phyloP scores from a whole-genome alignment of 2,113 vertebrate species.

The Copsychus sechellarum region DNA sequence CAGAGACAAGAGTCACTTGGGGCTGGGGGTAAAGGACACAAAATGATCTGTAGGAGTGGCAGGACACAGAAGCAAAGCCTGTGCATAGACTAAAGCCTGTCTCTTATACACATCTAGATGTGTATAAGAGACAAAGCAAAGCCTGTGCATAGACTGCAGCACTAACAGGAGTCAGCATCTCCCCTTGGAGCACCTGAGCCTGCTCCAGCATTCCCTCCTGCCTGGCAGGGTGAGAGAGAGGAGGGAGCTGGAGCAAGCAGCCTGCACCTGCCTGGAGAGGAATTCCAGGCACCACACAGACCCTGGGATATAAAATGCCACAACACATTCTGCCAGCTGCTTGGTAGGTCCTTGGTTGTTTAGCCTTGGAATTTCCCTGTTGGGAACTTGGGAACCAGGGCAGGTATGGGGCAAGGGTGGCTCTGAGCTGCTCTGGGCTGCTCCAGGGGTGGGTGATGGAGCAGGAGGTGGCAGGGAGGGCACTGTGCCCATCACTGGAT shows the following conservation, averaged over 20 bases:
- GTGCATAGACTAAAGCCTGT: fast-evolving
- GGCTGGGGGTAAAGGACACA: neutral
- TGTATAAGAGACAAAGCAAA: too few relatives aligned
- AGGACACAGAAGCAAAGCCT: neutral
- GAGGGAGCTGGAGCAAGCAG: neutral
- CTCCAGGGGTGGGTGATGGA: neutral
- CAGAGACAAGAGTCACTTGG: neutral
- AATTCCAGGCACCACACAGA: neutral
- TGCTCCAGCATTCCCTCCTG: neutral
- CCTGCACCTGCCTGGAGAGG: neutral
- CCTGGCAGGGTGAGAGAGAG: neutral
- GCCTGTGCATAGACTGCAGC: fast-evolving
- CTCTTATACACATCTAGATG: too few relatives aligned
- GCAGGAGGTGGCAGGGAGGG: too few relatives aligned
- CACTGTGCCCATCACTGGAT: too few relatives aligned
- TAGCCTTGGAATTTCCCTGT: neutral
- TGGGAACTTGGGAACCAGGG: neutral
- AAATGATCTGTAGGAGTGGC: neutral
- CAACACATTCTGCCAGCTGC: neutral
- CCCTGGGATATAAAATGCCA: neutral
- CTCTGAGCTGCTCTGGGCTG: neutral
- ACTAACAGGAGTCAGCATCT: neutral
- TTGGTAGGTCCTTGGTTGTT: neutral
- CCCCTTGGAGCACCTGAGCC: fast-evolving
- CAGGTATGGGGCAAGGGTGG: fast-evolving